Conservation (phyloP, 2,888 invertebrate species). For the Plagodis dolabraria region DNA sequence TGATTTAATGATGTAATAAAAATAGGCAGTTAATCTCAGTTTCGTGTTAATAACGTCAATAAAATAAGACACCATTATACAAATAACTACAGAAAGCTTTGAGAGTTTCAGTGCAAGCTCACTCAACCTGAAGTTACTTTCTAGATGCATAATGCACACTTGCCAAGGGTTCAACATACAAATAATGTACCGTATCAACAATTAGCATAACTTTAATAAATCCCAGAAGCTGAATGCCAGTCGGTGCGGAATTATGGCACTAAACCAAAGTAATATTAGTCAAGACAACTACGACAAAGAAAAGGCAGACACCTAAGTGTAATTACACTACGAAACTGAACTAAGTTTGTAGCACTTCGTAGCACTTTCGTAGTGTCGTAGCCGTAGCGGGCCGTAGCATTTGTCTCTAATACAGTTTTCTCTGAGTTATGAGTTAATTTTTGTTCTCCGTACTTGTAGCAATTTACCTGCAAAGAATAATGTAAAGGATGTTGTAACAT, state of each 20-base stretch:
- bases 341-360: constrained; percentile 40
- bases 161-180: constrained; percentile 21
- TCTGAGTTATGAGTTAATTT: constrained; percentile 56
- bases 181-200: constrained; percentile 30
- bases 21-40: too few relatives aligned
- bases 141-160: too few relatives aligned
- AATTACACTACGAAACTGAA: constrained; percentile 60
- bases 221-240: constrained; percentile 45
- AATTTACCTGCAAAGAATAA: constrained; percentile 27
- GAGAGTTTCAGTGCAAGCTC: too few relatives aligned
- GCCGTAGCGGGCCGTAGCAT: constrained; percentile 43
- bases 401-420: constrained; percentile 52
- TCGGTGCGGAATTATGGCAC: constrained; percentile 42
- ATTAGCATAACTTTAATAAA: constrained; percentile 44
- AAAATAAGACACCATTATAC: too few relatives aligned
- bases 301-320: constrained; percentile 52
- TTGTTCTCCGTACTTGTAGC: constrained; percentile 40
- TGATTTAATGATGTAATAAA: too few relatives aligned
- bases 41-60: too few relatives aligned
- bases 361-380: constrained; percentile 19
- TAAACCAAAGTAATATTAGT: constrained; percentile 52
- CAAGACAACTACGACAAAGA: constrained; percentile 44
- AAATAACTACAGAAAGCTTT: too few relatives aligned
- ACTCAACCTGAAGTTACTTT: too few relatives aligned
- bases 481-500: constrained; percentile 2